Base-by-base conservation (phyloP, 2,888 invertebrate genomes). In the Notodonta dromedarius region DNA sequence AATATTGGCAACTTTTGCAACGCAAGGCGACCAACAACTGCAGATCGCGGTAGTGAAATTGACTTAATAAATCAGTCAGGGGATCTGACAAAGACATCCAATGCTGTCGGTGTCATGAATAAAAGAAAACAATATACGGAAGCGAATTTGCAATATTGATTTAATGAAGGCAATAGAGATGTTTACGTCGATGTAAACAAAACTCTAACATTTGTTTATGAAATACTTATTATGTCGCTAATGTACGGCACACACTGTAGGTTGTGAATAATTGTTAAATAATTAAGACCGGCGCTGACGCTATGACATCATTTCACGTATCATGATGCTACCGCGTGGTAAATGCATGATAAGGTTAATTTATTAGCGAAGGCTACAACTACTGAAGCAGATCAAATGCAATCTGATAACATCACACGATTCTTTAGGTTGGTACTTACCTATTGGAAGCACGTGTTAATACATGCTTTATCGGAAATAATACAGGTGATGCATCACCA, bases 1-100 rank as follows among this genome's bases (percentile, higher is more conserved):
- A 60, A 58, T 58, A 58, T 58, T 56, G 35, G 16, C n/a, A 53
- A 53, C 35, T 35, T 55, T 39, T 40, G 40, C 40, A 12, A 55
- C 32, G 50, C 57, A 57, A 57, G 50, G 50, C 57, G 57, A 50
- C 16, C n/a, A 48, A 24, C 35, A 57, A 48, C 6, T 2, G 53
- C n/a, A 53, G 35, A 32, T 9, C 7, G 35, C n/a, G 53, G n/a
- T 16, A 53, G 16, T 53, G 12, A 53, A 51, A 32, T n/a, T 13
- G 9, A n/a, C 53, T 35, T 14, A 16, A 50, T 6, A 48, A 48
- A 48, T 48, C 5, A 48, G 24, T 24, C 8, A 48, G 4, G 50
- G 16, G 16, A 50, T 16, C 16, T 14, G 4, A 16, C 16, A 16
- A n/a, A 3, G 0, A n/a, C 13, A 46, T 46, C n/a, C 16, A 16